Conservation (phyloP, 2,113 vertebrate species). For the Edolisoma coerulescens region DNA sequence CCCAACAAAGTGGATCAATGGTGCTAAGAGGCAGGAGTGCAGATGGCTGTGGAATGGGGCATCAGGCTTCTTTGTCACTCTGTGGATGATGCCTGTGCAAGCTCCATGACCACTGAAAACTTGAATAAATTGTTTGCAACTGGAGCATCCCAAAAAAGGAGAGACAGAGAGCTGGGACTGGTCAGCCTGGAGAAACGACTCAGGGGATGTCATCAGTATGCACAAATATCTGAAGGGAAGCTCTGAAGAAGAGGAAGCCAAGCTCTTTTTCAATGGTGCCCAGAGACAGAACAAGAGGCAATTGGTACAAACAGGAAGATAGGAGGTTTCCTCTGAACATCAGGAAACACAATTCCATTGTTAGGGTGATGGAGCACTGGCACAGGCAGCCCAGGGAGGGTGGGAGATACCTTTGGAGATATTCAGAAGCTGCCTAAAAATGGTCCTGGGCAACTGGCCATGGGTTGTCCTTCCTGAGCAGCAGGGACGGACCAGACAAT, state of each 20-base stretch:
- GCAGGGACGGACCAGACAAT: background rate
- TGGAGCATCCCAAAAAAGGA: background rate
- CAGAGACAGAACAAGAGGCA: background rate
- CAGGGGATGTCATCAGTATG: background rate
- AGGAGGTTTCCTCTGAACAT: background rate
- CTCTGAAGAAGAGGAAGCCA: background rate
- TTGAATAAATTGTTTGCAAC: background rate
- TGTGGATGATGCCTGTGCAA: background rate
- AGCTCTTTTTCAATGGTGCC: background rate
- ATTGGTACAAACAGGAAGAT: background rate
- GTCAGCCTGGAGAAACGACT: background rate
- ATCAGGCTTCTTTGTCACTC: background rate
- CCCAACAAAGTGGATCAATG: background rate
- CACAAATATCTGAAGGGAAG: background rate
- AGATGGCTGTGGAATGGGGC: background rate
- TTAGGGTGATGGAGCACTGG: background rate
- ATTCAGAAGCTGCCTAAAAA: background rate
- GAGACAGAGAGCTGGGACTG: background rate
- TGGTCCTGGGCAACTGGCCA: background rate
- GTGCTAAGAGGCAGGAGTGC: background rate
- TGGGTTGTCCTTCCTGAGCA: background rate
- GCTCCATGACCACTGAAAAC: background rate
- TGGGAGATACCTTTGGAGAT: background rate
- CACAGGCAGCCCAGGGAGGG: background rate
- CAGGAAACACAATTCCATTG: too few relatives aligned